Evolutionary conservation across 2,113 vertebrate genomes (phyloP), one percentile per base, ranked within the genome.

Genomic region (Phyllostomus hastatus): DNA sequence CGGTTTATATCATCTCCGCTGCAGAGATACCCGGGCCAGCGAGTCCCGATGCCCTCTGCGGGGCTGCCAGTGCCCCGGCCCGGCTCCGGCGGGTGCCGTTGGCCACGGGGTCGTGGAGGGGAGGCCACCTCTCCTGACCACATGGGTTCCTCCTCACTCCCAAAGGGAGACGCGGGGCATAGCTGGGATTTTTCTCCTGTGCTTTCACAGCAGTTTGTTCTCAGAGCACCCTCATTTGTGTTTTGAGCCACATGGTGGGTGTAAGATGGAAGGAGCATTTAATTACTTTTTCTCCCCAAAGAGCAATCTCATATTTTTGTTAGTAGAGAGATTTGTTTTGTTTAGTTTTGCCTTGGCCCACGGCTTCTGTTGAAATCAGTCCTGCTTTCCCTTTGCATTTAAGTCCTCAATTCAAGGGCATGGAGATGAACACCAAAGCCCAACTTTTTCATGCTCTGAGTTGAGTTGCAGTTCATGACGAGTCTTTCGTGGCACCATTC

Each of bases 111-210:
- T 5, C 24, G 16, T 67, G 38, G 85, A 84, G 89, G 41, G 33
- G 24, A 57, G 50, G 48, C 67, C 80, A 70, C 33, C 54, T 91
- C 57, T 52, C 54, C 83, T 90, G 88, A 61, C 85, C 73, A 59
- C 66, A 48, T 3, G 50, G 75, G 38, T 81, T 90, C 61, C 52
- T 66, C 66, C 35, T 31, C 81, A 50, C 75, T 94, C 93, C 91
- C 93, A 84, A 67, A 81, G 87, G 96, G 94, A 95, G 57, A 80
- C 43, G 85, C 80, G 95, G 95, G 95, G 90, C 92, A 97, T 96
- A 94, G 26, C 95, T 96, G 52, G 61, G 70, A 91, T 95, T 97
- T 95, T 95, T 94, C 78, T 93, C 81, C 87, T 90, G 78, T 81
- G 79, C 59, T 95, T 96, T 72, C 85, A 78, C 28, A 88, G 89